These are phyloP conservation scores for Tholera decimalis DNA, from an alignment of 2,888 invertebrate species.

Conservation along the genomic window DNA sequence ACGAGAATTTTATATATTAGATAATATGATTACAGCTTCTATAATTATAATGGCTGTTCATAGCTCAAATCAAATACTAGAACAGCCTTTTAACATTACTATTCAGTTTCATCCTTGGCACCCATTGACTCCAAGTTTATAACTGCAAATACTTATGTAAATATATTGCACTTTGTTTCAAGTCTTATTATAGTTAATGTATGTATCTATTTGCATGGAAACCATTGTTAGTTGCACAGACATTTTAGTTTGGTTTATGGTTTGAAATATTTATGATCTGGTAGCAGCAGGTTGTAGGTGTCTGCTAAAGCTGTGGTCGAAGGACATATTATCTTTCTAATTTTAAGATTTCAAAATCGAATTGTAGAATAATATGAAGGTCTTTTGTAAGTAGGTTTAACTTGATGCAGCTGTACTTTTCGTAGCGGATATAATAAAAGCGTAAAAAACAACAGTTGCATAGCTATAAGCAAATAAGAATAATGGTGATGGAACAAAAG, in stretches of 20 bases:
- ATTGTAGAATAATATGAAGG: not conserved
- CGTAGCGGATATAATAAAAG: too few species aligned
- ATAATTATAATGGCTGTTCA: conserved; percentile 1
- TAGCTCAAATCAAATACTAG: conserved; percentile 1
- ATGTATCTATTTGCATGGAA: conserved; percentile 50
- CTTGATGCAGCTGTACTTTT: too few species aligned
- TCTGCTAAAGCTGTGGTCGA: not conserved
- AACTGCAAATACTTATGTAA: conserved; percentile 55
- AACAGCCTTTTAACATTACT: conserved; percentile 44
- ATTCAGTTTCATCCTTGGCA: conserved; percentile 53
- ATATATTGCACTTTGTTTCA: conserved; percentile 63
- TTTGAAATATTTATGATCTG: conserved; percentile 28
- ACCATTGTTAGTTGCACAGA: conserved; percentile 43
- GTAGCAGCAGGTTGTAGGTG: not conserved
- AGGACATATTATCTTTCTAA: not conserved
- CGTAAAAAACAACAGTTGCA: not conserved
- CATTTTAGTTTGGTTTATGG: conserved; percentile 31
- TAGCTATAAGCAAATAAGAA: not conserved
- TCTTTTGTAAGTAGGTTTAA: too few species aligned
- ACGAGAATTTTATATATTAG: too few species aligned
- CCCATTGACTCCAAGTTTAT: conserved; percentile 53
- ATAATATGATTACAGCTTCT: too few species aligned
- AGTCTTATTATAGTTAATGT: conserved; percentile 44
- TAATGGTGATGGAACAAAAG: not conserved
- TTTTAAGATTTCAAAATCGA: not conserved